These are phyloP conservation scores for Drosophila lacicola DNA, from an alignment of 2,888 invertebrate genomes.

Conservation along the genomic window DNA sequence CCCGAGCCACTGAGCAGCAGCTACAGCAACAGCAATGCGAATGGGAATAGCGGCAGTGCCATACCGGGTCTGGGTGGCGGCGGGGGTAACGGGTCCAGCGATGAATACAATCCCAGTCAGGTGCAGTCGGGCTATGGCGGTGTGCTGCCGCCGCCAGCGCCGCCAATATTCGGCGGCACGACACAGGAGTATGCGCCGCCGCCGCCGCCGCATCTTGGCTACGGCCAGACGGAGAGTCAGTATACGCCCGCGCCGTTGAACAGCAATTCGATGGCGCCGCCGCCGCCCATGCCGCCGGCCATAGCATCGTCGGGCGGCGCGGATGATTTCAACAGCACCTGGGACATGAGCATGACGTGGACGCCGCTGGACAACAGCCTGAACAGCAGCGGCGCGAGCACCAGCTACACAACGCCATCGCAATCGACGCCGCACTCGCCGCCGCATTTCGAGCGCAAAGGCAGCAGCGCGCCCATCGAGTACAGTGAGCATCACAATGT, in stretches of 20 bases:
- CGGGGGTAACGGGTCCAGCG: slow-evolving; percentile 17
- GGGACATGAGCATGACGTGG: slow-evolving; percentile 86
- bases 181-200: slow-evolving; percentile 72
- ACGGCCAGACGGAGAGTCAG: slow-evolving; percentile 77
- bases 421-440: slow-evolving; percentile 88
- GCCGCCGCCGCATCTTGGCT: slow-evolving; percentile 79
- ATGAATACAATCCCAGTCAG: slow-evolving; percentile 60
- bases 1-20: slow-evolving; percentile 80
- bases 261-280: slow-evolving; percentile 62
- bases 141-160: slow-evolving; percentile 74
- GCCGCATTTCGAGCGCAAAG: slow-evolving; percentile 88
- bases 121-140: slow-evolving; percentile 52
- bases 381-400: slow-evolving; percentile 82
- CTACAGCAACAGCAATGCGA: slow-evolving; percentile 47
- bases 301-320: slow-evolving; percentile 27
- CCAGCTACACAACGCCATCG: slow-evolving; percentile 54
- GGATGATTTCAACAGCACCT: slow-evolving; percentile 84
- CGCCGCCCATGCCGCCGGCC: slow-evolving; percentile 64
- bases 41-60: slow-evolving; percentile 41
- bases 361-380: slow-evolving; percentile 81
- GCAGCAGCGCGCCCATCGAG: slow-evolving; percentile 86
- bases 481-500: slow-evolving; percentile 86
- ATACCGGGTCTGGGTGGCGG: slow-evolving; percentile 60
- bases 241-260: slow-evolving; percentile 64
- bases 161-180: slow-evolving; percentile 53